These are phyloP conservation scores for Pomatostomus ruficeps DNA, from an alignment of 2,113 vertebrate species.

Conservation along the genomic window DNA sequence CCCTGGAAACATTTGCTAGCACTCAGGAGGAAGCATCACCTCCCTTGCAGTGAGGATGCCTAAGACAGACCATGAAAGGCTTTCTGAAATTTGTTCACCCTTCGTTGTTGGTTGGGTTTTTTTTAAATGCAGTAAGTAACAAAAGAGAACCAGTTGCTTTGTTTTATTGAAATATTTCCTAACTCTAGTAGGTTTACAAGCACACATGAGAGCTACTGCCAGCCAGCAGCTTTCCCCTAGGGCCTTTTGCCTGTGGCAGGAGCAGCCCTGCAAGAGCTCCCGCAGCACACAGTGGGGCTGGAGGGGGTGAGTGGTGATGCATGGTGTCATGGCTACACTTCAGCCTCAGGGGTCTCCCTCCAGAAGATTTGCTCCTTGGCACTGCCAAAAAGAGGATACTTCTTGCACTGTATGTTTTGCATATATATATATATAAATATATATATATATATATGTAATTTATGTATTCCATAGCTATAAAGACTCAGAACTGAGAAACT, in stretches of 20 bases:
- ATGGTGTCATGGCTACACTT: not conserved
- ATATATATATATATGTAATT: not conserved
- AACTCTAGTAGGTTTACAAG: not conserved
- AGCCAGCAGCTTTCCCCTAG: not conserved
- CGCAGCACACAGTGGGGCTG: rapidly evolving
- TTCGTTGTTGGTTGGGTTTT: not conserved
- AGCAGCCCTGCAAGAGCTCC: not conserved
- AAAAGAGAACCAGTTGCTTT: not conserved
- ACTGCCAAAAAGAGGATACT: not conserved
- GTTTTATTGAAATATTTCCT: not conserved
- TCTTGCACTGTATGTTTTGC: not conserved
- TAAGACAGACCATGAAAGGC: not conserved
- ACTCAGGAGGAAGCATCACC: not conserved
- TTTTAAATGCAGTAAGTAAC: not conserved
- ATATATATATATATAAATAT: not conserved
- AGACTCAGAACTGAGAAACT: not conserved
- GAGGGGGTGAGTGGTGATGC: not conserved
- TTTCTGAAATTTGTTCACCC: not conserved
- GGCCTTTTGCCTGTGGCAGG: not conserved
- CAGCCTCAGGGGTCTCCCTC: not conserved
- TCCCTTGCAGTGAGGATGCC: not conserved
- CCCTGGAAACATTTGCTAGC: not conserved
- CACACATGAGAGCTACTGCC: not conserved
- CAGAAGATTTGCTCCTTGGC: not conserved
- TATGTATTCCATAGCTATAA: not conserved